Percentiles rank a stretch among this genome's conserved stretches.
These are phyloP conservation scores for Melanerpes formicivorus DNA, from an alignment of 2,113 vertebrate genomes.

Conservation along the genomic window DNA sequence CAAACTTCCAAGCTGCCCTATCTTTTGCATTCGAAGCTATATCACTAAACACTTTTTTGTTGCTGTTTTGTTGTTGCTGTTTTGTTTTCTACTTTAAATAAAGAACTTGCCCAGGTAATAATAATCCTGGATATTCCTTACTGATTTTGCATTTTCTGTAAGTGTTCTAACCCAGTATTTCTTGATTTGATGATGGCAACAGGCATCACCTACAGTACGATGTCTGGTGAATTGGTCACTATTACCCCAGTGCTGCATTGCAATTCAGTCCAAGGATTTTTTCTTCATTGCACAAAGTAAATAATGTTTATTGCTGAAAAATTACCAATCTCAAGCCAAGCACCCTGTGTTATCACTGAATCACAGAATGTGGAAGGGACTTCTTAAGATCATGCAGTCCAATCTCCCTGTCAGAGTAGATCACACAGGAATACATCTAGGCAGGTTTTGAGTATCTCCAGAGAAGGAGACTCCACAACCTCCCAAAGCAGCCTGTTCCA, in stretches of 20 bases:
- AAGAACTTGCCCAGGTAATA: not conserved
- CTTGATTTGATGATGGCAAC: not conserved
- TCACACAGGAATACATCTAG: too few relatives aligned
- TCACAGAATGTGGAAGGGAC: too few relatives aligned
- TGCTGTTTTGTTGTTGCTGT: too few relatives aligned
- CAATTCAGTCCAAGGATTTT: not conserved
- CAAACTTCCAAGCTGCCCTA: not conserved
- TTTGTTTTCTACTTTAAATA: not conserved
- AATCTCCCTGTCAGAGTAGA: too few relatives aligned
- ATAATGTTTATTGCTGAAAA: not conserved
- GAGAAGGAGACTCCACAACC: too few relatives aligned
- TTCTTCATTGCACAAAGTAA: not conserved
- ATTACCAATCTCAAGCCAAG: not conserved
- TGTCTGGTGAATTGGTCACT: not conserved
- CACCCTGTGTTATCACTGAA: accelerated
- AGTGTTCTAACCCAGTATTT: not conserved
- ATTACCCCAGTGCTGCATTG: not conserved
- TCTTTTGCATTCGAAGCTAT: not conserved
- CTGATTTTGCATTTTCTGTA: not conserved
- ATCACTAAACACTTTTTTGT: not conserved
- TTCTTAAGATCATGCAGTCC: too few relatives aligned
- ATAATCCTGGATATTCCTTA: not conserved
- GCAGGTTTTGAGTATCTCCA: too few relatives aligned
- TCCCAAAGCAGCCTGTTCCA: too few relatives aligned
- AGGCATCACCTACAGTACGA: not conserved